Percentiles rank a stretch among this genome's conserved stretches.
These are phyloP conservation scores for Percopsis transmontana DNA, from an alignment of 2,113 vertebrate species.

Conservation along the genomic window DNA sequence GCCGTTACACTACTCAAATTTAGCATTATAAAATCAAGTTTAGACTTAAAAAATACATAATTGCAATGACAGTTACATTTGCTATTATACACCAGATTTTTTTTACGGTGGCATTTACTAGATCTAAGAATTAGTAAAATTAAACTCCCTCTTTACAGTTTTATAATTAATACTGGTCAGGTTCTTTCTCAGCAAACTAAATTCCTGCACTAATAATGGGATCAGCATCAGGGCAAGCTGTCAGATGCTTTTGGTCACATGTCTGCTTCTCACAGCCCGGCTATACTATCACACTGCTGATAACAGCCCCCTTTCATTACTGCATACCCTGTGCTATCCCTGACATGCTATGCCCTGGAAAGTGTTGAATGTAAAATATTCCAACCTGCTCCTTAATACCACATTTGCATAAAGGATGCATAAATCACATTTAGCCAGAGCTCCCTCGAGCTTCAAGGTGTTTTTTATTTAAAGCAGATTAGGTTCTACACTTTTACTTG, in stretches of 20 bases:
- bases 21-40: slow-evolving; percentile 10
- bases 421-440: background rate
- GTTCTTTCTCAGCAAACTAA: slow-evolving; percentile 1
- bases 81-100: background rate
- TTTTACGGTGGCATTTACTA: background rate
- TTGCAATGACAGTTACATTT: background rate
- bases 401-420: background rate
- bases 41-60: background rate
- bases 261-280: slow-evolving; percentile 22
- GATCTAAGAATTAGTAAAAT: background rate
- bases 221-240: slow-evolving; percentile 27
- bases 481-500: no score
- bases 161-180: background rate
- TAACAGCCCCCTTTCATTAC: slow-evolving; percentile 8
- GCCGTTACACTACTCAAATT: background rate
- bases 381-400: background rate
- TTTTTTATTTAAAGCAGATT: background rate
- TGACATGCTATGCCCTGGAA: background rate
- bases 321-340: background rate
- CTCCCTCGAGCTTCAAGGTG: background rate
- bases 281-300: slow-evolving; percentile 39
- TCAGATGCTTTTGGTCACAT: slow-evolving; percentile 26
- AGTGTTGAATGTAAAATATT: slow-evolving; percentile 11
- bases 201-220: slow-evolving; percentile 52
- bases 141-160: background rate